phyloP scores from a whole-genome alignment of 2,888 invertebrate species.

The Mythimna ferrago region DNA sequence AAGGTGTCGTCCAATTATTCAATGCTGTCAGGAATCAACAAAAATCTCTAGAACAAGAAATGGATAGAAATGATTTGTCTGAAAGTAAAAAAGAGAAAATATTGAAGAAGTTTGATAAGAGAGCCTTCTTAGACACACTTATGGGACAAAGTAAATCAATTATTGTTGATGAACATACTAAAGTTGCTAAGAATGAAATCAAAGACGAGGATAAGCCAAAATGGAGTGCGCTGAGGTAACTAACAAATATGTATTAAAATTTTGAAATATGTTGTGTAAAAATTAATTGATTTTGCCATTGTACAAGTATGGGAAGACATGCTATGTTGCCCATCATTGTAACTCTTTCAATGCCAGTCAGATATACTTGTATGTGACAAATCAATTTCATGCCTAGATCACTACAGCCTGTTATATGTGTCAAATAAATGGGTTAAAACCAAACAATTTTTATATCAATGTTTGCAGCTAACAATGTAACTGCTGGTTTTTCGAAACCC shows the following conservation, averaged over 20 bases:
- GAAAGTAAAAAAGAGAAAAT: constrained; percentile 95
- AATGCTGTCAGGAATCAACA: constrained; percentile 97
- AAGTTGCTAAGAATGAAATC: constrained; percentile 81
- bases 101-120: constrained; percentile 94
- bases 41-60: constrained; percentile 93
- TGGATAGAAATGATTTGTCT: constrained; percentile 93
- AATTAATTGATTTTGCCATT: too few relatives aligned
- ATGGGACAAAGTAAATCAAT: constrained; percentile 93
- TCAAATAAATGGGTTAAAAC: too few relatives aligned
- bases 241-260: not conserved
- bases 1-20: constrained; percentile 97
- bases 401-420: too few relatives aligned
- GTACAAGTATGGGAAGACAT: too few relatives aligned
- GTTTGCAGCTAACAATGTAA: too few relatives aligned
- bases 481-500: too few relatives aligned
- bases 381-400: too few relatives aligned
- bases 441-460: too few relatives aligned
- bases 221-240: constrained; percentile 92
- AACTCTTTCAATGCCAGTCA: too few relatives aligned
- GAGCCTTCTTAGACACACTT: constrained; percentile 94
- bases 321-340: too few relatives aligned
- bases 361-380: too few relatives aligned
- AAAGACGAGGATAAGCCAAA: constrained; percentile 84
- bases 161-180: constrained; percentile 85
- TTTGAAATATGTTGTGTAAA: constrained; percentile 6